Base-by-base conservation (phyloP, 2,888 invertebrate genomes). In the Lottia gigantea region DNA sequence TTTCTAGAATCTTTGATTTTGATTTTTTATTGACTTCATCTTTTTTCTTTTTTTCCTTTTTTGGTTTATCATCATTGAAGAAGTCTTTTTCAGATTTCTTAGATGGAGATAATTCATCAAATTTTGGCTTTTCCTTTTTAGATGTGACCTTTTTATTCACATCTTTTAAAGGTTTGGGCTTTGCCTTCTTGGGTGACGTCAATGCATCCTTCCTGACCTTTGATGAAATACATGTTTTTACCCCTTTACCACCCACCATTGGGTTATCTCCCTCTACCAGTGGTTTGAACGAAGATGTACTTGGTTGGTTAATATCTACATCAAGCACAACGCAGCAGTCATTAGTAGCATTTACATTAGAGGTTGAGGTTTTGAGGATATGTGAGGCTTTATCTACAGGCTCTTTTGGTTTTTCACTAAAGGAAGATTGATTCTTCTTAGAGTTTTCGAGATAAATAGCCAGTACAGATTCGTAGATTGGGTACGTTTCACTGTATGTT, bases 401-500 rank as follows among this genome's bases (percentile, higher is more conserved):
- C 23, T 47, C 46, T 65, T 65, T 26, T 46, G 45, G 46, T 65
- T 47, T 62, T 40, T 47, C 62, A 15, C 40, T 15, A 46, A 23
- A 62, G 64, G 61, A 26, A 26, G 67, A 45, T 68, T 40, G 40
- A 11, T 40, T 64, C 63, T 65, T 71, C 19, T 64, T 49, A 7
- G 66, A 61, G 31, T 62, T 62, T 47, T 72, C 26, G 45, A 64
- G 63, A 45, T 63, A 66, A 61, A 63, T 70, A 65, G 68, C 67
- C 23, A 69, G 67, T 46, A 70, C 65, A 6, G 67, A 71, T 47
- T 70, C 47, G 49, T 72, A 74, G 31, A 70, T 67, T 6, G 74
- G 74, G 4, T 71, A 75, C 1, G 83, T 78, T 67, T 86, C 85
- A 70, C 82, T 81, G 70, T 86, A 86, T 0, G 86, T 83, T 25